Evolutionary conservation across 2,888 invertebrate genomes (phyloP), one percentile per base, ranked within the genome.

Genomic region (Blastobasis lacticolella): DNA sequence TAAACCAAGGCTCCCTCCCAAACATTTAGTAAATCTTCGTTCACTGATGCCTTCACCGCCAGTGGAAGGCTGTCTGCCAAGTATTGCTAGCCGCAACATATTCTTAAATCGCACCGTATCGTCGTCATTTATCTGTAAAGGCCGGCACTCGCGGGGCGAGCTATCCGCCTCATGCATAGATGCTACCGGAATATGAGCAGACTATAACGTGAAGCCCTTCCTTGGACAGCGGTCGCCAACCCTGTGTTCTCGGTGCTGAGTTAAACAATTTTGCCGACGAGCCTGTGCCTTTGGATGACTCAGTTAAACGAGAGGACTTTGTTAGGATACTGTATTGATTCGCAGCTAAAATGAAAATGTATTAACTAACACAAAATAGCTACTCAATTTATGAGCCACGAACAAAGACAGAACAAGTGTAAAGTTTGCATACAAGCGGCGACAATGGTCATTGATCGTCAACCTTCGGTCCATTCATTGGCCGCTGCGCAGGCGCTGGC

Each of bases 81-180:
- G 23, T 23, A 23, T 23, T 23, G 23, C 23, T 23, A 23, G 23
- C 23, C 3, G 23, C 69, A 70, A 69, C 66, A 67, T 68, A 67
- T 75, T 75, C 73, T 70, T 72, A 73, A 72, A 73, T 75, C 67
- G 63, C 47, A 49, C 58, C 56, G 56, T 73, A 76, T 79, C 77
- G 71, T 61, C 60, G 68, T 73, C 71, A 74, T 75, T 76, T 71
- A 79, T 79, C 79, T 72, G 61, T 64, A 67, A 73, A 73, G 68
- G 73, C 69, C 72, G 56, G 51, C 62, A 64, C 63, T 60, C 56
- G 49, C 49, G 48, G 56, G 54, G 45, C 54, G 45, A 50, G 49
- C 54, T 51, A 43, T 54, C 46, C 40, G 38, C 23, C 23, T 23
- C 49, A 37, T 49, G 49, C 43, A 50, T 48, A 50, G 53, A 49